Percentiles rank a stretch among this genome's conserved stretches.
Evolutionary conservation across 2,797 vertebrate species (phyloP).

Genomic region (Cheirogaleus major): DNA sequence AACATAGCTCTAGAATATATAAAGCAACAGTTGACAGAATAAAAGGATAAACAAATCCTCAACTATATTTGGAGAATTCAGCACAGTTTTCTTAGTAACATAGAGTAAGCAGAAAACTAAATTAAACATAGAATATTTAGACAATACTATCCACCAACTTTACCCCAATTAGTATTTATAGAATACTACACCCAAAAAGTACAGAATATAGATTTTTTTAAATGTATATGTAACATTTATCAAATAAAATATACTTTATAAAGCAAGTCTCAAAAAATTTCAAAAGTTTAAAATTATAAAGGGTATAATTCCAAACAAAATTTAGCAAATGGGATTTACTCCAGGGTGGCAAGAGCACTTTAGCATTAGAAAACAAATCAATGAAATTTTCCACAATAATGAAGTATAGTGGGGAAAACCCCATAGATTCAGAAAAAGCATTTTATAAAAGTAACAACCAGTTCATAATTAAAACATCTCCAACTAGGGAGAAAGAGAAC

Average conservation of each 20-base stretch:
- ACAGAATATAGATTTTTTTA: not conserved
- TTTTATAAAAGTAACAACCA: not conserved
- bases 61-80: not conserved
- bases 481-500: not conserved
- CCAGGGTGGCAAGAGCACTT: not conserved
- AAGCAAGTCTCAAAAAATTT: not conserved
- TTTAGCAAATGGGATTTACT: not conserved
- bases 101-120: not conserved
- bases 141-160: not conserved
- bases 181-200: not conserved
- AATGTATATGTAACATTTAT: not conserved
- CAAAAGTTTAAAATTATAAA: not conserved
- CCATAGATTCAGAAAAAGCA: not conserved
- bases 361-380: not conserved
- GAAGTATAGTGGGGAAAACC: not conserved
- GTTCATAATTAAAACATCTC: not conserved
- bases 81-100: not conserved
- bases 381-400: not conserved
- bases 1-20: not conserved
- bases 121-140: not conserved
- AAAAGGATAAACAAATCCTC: not conserved
- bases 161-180: not conserved
- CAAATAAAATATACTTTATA: not conserved
- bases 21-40: not conserved
- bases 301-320: not conserved